A percentile compares a stretch with the other conserved stretches of the same genome.
Evolutionary conservation across 2,888 invertebrate genomes (phyloP).

Genomic region (Dynastes grantii): DNA sequence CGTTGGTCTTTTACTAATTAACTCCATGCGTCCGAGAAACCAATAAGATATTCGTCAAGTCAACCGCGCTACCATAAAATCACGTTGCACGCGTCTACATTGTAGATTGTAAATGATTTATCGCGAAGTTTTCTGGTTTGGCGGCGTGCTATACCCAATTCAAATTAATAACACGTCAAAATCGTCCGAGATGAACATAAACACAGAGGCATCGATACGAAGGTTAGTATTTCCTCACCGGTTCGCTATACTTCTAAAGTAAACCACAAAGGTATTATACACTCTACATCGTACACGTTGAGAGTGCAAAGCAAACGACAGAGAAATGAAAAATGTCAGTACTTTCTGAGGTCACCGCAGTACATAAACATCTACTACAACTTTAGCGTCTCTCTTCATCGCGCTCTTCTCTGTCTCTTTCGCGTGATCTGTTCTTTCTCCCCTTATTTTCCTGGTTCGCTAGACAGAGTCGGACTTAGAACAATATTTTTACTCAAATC

Average conservation of each 20-base stretch:
- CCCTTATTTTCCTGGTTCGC: slow-evolving; percentile 33
- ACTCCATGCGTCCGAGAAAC: too few species aligned
- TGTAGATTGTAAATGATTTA: slow-evolving; percentile 9
- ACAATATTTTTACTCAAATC: not conserved
- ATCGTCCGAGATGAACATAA: slow-evolving; percentile 12
- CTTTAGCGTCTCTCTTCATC: slow-evolving; percentile 24
- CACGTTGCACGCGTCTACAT: slow-evolving; percentile 13
- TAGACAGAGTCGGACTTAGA: slow-evolving; percentile 21
- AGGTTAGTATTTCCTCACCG: not conserved
- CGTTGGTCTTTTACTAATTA: too few species aligned
- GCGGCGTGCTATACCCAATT: not conserved
- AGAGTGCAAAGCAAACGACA: slow-evolving; percentile 23
- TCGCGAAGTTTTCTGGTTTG: not conserved
- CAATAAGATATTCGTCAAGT: not conserved
- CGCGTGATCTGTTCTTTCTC: slow-evolving; percentile 44
- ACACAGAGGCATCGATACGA: not conserved
- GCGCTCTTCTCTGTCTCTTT: slow-evolving; percentile 20
- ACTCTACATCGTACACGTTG: not conserved
- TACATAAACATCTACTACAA: slow-evolving; percentile 45
- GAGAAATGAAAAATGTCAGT: slow-evolving; percentile 47
- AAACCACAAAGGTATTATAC: not conserved
- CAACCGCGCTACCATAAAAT: slow-evolving; percentile 10
- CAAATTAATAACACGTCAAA: slow-evolving; percentile 15
- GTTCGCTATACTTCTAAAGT: not conserved
- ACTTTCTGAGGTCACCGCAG: slow-evolving; percentile 45